phyloP scores from a whole-genome alignment of 2,797 vertebrate genomes.

The Sibirionetta formosa region DNA sequence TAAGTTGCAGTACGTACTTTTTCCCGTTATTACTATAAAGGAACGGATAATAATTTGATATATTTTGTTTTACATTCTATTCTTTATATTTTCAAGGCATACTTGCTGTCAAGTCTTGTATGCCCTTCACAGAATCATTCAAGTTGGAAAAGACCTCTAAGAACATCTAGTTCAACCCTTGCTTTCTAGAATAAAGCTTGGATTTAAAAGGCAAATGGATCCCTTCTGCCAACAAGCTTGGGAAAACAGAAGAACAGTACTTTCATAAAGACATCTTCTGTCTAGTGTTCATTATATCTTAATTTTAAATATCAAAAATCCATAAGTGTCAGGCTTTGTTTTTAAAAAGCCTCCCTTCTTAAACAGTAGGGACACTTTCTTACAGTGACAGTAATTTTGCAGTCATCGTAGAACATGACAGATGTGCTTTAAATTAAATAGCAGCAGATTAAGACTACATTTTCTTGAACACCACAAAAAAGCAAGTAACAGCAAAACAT shows the following conservation, averaged over 20 bases:
- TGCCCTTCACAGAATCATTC: too few species aligned
- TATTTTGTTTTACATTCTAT: not conserved
- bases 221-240: not conserved
- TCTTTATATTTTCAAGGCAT: slow-evolving; percentile 21
- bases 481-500: not conserved
- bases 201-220: not conserved
- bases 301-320: not conserved
- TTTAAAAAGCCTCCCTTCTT: not conserved
- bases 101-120: not conserved
- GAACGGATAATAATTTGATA: not conserved
- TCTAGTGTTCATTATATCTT: not conserved
- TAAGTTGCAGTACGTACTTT: not conserved
- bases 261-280: not conserved
- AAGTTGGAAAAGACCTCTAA: too few species aligned
- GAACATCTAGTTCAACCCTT: not conserved
- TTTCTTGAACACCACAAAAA: not conserved
- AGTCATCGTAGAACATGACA: not conserved
- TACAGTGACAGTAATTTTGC: not conserved
- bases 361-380: not conserved
- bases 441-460: not conserved
- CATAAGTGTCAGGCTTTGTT: not conserved
- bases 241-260: not conserved
- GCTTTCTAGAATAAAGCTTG: not conserved
- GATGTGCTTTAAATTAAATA: not conserved
- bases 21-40: not conserved